These are phyloP conservation scores for Morelia viridis DNA, from an alignment of 2,797 vertebrate genomes.

Conservation along the genomic window DNA sequence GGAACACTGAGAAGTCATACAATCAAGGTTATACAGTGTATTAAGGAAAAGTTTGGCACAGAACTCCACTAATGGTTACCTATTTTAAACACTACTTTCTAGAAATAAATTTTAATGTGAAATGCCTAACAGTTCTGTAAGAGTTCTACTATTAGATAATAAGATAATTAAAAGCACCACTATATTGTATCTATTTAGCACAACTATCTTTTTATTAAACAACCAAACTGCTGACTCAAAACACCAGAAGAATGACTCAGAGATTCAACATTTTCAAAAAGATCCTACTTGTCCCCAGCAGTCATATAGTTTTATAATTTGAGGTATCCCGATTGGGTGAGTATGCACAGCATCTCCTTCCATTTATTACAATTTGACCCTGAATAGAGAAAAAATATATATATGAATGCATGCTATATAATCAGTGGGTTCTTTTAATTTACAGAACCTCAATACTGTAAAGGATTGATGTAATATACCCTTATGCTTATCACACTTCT, in stretches of 20 bases:
- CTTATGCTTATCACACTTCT: rapidly evolving
- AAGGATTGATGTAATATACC: neutral
- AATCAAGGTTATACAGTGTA: neutral
- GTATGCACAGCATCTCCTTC: neutral
- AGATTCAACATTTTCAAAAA: rapidly evolving
- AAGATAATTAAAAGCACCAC: neutral
- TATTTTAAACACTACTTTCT: neutral
- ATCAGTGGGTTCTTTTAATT: neutral
- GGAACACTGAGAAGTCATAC: neutral
- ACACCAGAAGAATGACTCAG: neutral
- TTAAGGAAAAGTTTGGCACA: neutral
- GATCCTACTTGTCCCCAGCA: neutral
- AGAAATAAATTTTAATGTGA: neutral
- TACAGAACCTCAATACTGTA: rapidly evolving
- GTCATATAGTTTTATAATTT: rapidly evolving
- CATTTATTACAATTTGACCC: neutral
- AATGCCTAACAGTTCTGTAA: neutral
- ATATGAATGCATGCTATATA: neutral
- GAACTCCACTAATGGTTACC: neutral
- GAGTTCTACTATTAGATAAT: rapidly evolving
- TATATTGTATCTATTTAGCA: neutral
- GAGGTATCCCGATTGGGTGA: neutral
- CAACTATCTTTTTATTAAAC: neutral
- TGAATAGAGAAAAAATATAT: rapidly evolving
- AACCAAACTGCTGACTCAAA: neutral